Base-by-base conservation (phyloP, 1,140 invertebrate genomes). In the Drosophila auraria region DNA sequence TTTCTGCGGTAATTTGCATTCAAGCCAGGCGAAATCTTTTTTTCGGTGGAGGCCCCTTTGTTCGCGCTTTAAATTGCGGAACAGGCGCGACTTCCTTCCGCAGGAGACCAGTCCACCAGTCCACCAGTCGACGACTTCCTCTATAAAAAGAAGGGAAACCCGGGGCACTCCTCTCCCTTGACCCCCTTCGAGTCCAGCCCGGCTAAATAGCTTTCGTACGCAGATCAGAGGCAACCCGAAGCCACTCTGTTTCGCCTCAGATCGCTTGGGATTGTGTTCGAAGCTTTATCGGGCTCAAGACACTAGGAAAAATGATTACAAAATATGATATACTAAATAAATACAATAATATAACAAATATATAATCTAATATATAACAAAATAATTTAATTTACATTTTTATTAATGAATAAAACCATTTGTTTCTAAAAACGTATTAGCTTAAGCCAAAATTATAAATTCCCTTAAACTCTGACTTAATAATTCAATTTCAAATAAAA, bases 71-170 rank as follows among this genome's bases (percentile, higher is more conserved):
- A 27, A 72, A 62, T 15, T 20, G 54, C 56, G 62, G 49, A 56
- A 78, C 70, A 69, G 80, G 64, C 66, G 66, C 80, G 69, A 89
- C 83, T 89, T 89, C 83, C 83, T 87, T 83, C 80, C 76, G 78
- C 74, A 69, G 65, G 57, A 72, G 77, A 63, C 53, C 58, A 27
- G 54, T 42, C 38, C 38, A 38, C 33, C 53, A 56, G 53, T 56
- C 33, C 53, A 23, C 3, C 51, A 20, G 17, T 36, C 33, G 33
- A 73, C 76, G 33, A 73, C 76, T 87, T 87, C 80, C 83, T 77
- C 47, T 50, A 53, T 36, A 58, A 59, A 20, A 75, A 69, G 74
- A 60, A 70, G 27, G 51, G 50, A 78, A 62, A 38, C 14, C 44
- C 33, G 14, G 54, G 42, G 40, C 50, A 69, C 33, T 53, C 36